Evolutionary conservation across 2,797 vertebrate genomes (phyloP).

Genomic region (Rhyacichthys aspro): DNA sequence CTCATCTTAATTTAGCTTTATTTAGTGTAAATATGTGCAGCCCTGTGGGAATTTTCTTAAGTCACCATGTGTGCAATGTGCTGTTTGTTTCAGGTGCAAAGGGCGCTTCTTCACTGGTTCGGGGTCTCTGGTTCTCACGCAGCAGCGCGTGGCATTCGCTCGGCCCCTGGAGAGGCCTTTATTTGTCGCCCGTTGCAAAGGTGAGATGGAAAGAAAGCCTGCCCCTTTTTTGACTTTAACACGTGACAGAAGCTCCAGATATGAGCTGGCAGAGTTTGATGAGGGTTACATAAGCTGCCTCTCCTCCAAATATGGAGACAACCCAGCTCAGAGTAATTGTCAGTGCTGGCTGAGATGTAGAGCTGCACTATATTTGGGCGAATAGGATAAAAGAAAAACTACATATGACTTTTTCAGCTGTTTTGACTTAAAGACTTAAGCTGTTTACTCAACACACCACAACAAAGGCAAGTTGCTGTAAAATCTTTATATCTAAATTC

Average conservation of each 20-base stretch:
- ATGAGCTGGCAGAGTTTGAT: conserved; percentile 56
- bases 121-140: conserved; percentile 84
- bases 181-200: conserved; percentile 91
- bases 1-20: conserved; percentile 25
- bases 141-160: conserved; percentile 87
- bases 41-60: conserved; percentile 28
- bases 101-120: conserved; percentile 86
- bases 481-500: not conserved
- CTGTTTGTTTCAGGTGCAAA: conserved; percentile 84
- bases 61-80: conserved; percentile 50
- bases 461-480: too few species aligned
- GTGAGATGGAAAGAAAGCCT: conserved; percentile 75
- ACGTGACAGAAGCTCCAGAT: conserved; percentile 62
- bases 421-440: too few species aligned
- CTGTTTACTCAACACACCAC: too few species aligned
- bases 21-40: conserved; percentile 1
- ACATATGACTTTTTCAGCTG: not conserved
- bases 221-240: conserved; percentile 29
- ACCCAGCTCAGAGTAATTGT: conserved; percentile 45
- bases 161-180: conserved; percentile 89
- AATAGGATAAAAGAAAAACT: not conserved
- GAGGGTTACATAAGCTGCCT: conserved; percentile 58
- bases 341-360: conserved; percentile 26
- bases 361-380: not conserved
- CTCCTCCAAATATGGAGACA: conserved; percentile 62